Percentiles rank a stretch among this genome's conserved stretches.
These are phyloP conservation scores for Pelodytes ibericus DNA, from an alignment of 2,797 vertebrate species.

Conservation along the genomic window DNA sequence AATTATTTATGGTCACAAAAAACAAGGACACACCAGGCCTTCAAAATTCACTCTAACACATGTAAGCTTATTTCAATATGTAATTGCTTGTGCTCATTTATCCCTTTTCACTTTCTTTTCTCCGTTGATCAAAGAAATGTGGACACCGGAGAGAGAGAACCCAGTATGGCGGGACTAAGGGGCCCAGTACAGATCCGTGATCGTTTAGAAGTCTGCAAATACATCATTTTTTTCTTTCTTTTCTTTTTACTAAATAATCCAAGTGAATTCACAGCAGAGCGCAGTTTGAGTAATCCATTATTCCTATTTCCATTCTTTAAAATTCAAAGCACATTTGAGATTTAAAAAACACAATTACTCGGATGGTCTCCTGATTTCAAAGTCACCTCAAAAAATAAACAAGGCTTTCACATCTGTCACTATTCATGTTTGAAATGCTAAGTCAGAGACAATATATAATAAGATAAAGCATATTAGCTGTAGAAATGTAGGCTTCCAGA, in stretches of 20 bases:
- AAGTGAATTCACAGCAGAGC: background rate
- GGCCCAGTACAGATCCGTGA: too few species aligned
- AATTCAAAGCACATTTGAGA: conserved; percentile 59
- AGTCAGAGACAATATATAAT: conserved; percentile 54
- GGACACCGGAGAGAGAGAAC: too few species aligned
- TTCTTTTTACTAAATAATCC: background rate
- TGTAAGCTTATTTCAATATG: too few species aligned
- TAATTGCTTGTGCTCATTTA: too few species aligned
- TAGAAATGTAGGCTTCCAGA: conserved; percentile 41
- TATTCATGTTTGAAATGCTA: conserved; percentile 54
- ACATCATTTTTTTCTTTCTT: too few species aligned
- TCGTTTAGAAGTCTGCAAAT: too few species aligned
- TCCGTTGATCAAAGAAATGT: too few species aligned
- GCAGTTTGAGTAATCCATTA: conserved; percentile 16
- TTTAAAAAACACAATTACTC: conserved; percentile 55
- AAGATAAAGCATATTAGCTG: conserved; percentile 55
- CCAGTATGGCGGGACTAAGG: too few species aligned
- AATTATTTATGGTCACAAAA: too few species aligned
- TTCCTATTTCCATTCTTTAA: conserved; percentile 57
- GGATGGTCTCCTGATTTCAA: conserved; percentile 57
- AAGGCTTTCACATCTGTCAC: conserved; percentile 55
- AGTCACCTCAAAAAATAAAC: conserved; percentile 58
- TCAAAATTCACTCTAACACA: too few species aligned
- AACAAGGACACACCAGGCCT: too few species aligned
- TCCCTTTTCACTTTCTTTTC: too few species aligned